Percentiles rank a stretch among this genome's conserved stretches.
Evolutionary conservation across 2,113 vertebrate species (phyloP).

Genomic region (Syngnathus floridae): DNA sequence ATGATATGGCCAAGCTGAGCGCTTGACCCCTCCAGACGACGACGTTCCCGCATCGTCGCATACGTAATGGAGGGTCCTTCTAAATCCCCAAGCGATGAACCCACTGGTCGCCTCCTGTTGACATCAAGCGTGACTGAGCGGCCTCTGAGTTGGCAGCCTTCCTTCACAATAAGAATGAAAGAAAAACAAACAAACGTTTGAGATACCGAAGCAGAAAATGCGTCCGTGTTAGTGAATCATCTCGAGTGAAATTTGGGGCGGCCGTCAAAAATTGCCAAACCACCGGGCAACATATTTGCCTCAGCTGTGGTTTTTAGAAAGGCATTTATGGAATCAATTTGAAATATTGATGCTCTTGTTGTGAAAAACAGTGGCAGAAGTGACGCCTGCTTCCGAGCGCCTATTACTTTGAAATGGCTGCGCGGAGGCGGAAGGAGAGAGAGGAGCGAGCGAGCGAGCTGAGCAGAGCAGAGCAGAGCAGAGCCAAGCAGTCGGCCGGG

Average conservation of each 20-base stretch:
- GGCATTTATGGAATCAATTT: neutral
- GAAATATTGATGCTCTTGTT: slow-evolving; percentile 11
- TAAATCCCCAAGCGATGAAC: slow-evolving; percentile 13
- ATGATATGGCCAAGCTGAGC: neutral
- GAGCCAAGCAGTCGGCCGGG: neutral
- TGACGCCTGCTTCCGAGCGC: neutral
- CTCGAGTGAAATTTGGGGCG: no score
- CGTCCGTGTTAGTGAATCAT: neutral
- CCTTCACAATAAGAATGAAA: neutral
- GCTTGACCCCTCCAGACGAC: neutral
- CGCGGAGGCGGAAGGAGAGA: neutral
- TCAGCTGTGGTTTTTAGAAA: no score
- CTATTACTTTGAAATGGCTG: slow-evolving; percentile 1
- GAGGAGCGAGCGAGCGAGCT: neutral
- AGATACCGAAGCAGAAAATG: neutral
- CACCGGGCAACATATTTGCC: no score
- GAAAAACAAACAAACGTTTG: no score
- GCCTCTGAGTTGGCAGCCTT: neutral
- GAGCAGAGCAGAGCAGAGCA: neutral
- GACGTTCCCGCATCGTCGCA: slow-evolving; percentile 1
- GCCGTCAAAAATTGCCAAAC: no score
- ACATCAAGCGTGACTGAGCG: neutral
- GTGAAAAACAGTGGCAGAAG: slow-evolving; percentile 23
- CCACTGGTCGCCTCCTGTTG: slow-evolving; percentile 18
- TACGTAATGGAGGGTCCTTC: slow-evolving; percentile 17